Evolutionary conservation across 1,140 invertebrate species (phyloP).

Genomic region (Centruroides sculpturatus): DNA sequence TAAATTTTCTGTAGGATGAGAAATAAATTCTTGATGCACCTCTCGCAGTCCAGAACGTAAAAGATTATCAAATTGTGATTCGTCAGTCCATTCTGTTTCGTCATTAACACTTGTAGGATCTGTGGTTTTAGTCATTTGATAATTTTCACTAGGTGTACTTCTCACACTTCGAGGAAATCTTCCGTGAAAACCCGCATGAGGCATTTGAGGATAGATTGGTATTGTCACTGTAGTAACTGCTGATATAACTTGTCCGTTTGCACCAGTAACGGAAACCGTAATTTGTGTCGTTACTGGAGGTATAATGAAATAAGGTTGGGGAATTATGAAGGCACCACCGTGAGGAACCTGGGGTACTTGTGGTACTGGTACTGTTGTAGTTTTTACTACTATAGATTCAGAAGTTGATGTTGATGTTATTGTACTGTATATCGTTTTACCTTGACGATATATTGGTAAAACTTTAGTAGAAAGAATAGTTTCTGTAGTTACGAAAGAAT

Average conservation of each 20-base stretch:
- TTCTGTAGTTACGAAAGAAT: conserved; percentile 55
- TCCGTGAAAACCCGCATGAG: conserved; percentile 4
- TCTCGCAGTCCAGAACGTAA: no score
- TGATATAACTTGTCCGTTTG: conserved; percentile 18
- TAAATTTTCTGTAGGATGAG: neutral
- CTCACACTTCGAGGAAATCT: conserved; percentile 5
- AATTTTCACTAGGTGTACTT: neutral
- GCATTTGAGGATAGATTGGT: conserved; percentile 5
- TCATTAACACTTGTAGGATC: neutral
- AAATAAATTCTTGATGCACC: neutral
- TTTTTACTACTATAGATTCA: conserved; percentile 61
- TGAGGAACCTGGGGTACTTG: conserved; percentile 35
- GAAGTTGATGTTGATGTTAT: conserved; percentile 70
- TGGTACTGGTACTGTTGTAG: conserved; percentile 15
- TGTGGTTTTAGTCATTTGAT: neutral
- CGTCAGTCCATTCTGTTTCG: neutral
- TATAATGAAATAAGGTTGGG: conserved; percentile 15
- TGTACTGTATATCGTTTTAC: conserved; percentile 75
- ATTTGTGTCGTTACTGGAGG: conserved; percentile 19
- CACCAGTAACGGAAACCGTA: conserved; percentile 19
- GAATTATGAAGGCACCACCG: conserved; percentile 9
- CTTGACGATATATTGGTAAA: conserved; percentile 70
- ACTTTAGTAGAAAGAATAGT: conserved; percentile 73
- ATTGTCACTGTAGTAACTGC: conserved; percentile 19
- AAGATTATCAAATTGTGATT: no score